phyloP scores from a whole-genome alignment of 2,113 vertebrate species.

The Amblyopsis rosae region DNA sequence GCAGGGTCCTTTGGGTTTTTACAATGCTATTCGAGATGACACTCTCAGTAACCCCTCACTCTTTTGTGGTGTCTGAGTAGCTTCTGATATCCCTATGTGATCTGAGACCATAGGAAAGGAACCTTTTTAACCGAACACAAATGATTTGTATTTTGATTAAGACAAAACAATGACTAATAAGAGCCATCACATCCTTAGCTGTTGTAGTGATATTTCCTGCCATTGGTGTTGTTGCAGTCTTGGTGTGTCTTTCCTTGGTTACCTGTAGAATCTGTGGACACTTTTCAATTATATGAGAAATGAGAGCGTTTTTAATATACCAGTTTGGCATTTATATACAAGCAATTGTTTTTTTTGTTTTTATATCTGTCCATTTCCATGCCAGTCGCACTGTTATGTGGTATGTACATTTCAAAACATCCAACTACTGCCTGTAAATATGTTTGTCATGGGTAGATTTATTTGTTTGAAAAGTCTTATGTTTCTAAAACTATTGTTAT shows the following conservation, averaged over 20 bases:
- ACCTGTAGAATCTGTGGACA: slow-evolving; percentile 45
- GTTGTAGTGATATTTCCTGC: slow-evolving; percentile 1
- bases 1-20: slow-evolving; percentile 58
- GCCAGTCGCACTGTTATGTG: slow-evolving; percentile 63
- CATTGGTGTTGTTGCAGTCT: slow-evolving; percentile 44
- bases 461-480: slow-evolving; percentile 78
- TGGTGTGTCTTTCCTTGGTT: slow-evolving; percentile 43
- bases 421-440: slow-evolving; percentile 78
- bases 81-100: slow-evolving; percentile 20
- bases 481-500: slow-evolving; percentile 78
- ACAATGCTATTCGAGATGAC: slow-evolving; percentile 44
- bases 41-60: slow-evolving; percentile 31
- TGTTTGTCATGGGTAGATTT: slow-evolving; percentile 75
- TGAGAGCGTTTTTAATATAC: slow-evolving; percentile 30
- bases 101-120: slow-evolving; percentile 27
- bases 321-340: slow-evolving; percentile 48
- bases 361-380: slow-evolving; percentile 52
- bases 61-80: slow-evolving; percentile 33
- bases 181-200: neutral
- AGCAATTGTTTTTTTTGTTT: slow-evolving; percentile 35
- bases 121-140: slow-evolving; percentile 22
- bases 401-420: slow-evolving; percentile 74
- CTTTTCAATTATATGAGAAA: slow-evolving; percentile 12
- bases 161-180: neutral
- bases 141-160: slow-evolving; percentile 12